Conservation (phyloP, 2,797 vertebrate genomes). For the Galagoides demidoff region DNA sequence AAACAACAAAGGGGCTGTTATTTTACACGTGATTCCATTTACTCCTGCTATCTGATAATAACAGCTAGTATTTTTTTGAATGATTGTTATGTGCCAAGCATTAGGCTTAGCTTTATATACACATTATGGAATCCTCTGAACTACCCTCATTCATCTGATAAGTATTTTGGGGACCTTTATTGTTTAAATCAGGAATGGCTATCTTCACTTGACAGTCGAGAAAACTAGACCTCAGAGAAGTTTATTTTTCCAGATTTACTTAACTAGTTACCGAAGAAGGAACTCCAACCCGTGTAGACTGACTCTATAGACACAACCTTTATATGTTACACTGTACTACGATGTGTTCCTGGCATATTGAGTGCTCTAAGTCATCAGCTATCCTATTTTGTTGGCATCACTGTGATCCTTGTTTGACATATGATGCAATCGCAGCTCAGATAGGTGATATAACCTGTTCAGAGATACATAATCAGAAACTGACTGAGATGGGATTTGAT, state of each 20-base stretch:
- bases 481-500: not conserved
- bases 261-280: not conserved
- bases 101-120: not conserved
- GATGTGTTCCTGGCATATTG: not conserved
- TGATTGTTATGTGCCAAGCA: conserved; percentile 3
- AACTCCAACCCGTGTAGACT: not conserved
- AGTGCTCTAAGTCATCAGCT: not conserved
- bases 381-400: not conserved
- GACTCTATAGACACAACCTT: not conserved
- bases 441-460: not conserved
- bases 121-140: not conserved
- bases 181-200: not conserved
- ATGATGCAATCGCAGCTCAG: not conserved
- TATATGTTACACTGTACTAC: not conserved
- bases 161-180: not conserved
- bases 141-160: not conserved
- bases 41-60: not conserved
- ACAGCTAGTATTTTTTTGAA: conserved; percentile 15
- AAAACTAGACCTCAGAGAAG: not conserved
- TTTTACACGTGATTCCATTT: not conserved
- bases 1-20: not conserved
- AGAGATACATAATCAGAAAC: not conserved
- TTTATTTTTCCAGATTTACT: conserved; percentile 8
- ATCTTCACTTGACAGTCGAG: not conserved
- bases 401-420: not conserved